Evolutionary conservation across 1,140 invertebrate species (phyloP), one percentile per base, ranked within the genome.

Genomic region (Zaprionus kolodkinae): DNA sequence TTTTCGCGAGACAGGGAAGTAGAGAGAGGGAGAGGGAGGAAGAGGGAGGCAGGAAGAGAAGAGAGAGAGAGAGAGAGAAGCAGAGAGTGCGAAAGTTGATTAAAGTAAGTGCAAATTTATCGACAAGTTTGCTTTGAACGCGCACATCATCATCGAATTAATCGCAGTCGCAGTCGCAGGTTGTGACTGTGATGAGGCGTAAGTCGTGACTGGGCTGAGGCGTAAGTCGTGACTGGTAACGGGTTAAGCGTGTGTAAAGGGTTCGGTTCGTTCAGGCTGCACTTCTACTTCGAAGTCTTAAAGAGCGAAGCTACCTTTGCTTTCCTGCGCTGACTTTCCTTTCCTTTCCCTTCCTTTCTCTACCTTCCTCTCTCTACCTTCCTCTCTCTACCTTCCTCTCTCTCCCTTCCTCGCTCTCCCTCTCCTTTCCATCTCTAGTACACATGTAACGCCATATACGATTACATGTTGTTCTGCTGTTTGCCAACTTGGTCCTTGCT

Each of bases 31-130:
- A 10, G n/a, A 45, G 2, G 3, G 7, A 27, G 21, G 2, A 3
- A 11, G 17, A 52, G 17, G 25, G 17, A 50, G 48, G 10, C 0
- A 50, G 11, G 17, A 21, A 2, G 9, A 2, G 38, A 38, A 60
- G 55, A 43, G 38, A 43, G 27, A n/a, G 27, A 60, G n/a, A 56
- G 12, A n/a, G 6, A 15, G 12, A 27, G n/a, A 2, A 3, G 3
- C 40, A 17, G 40, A 7, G n/a, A 45, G 40, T 15, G 40, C 40
- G 40, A 45, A 45, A 45, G 40, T 45, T 45, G 40, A 45, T 45
- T 45, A 45, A 45, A 45, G 40, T 45, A 45, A 45, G 40, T 15
- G 40, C 40, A 45, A 45, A 45, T 45, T 45, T 45, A 45, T 45
- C n/a, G 40, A 45, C 40, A 17, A 45, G n/a, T 45, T 15, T 15